These are phyloP conservation scores for Telmatherina bonti DNA, from an alignment of 2,797 vertebrate species.

Conservation along the genomic window DNA sequence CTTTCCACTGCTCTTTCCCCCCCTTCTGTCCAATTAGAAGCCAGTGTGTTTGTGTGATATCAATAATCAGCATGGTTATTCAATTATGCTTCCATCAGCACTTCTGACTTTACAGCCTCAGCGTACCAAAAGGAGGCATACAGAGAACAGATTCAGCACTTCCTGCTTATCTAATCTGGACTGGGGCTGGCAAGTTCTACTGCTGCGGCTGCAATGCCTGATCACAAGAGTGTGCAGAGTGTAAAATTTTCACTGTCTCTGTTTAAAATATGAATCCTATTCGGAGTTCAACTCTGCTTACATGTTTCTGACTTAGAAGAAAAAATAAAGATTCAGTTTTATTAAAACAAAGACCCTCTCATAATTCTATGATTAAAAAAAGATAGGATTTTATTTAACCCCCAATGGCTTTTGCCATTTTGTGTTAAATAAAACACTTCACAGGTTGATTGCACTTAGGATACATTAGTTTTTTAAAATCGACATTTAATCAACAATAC, in stretches of 20 bases:
- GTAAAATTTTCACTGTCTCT: slow-evolving; percentile 41
- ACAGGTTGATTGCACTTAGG: slow-evolving; percentile 47
- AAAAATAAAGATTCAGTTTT: background rate
- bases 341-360: background rate
- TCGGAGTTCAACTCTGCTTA: background rate
- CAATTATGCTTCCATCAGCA: slow-evolving; percentile 84
- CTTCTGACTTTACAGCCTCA: slow-evolving; percentile 74
- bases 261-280: slow-evolving; percentile 29
- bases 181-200: slow-evolving; percentile 61
- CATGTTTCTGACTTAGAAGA: slow-evolving; percentile 13
- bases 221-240: slow-evolving; percentile 54
- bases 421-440: slow-evolving; percentile 28
- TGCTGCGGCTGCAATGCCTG: slow-evolving; percentile 46
- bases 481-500: slow-evolving; percentile 67
- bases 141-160: slow-evolving; percentile 83
- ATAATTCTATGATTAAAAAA: too few relatives aligned
- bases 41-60: slow-evolving; percentile 76
- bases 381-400: too few relatives aligned
- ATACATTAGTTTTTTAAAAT: slow-evolving; percentile 34
- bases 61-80: slow-evolving; percentile 82
- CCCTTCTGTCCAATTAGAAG: slow-evolving; percentile 70
- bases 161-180: slow-evolving; percentile 85
- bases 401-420: too few relatives aligned
- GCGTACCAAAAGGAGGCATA: slow-evolving; percentile 63
- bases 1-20: slow-evolving; percentile 21